phyloP scores from a whole-genome alignment of 2,113 vertebrate species.

The Salvator merianae region DNA sequence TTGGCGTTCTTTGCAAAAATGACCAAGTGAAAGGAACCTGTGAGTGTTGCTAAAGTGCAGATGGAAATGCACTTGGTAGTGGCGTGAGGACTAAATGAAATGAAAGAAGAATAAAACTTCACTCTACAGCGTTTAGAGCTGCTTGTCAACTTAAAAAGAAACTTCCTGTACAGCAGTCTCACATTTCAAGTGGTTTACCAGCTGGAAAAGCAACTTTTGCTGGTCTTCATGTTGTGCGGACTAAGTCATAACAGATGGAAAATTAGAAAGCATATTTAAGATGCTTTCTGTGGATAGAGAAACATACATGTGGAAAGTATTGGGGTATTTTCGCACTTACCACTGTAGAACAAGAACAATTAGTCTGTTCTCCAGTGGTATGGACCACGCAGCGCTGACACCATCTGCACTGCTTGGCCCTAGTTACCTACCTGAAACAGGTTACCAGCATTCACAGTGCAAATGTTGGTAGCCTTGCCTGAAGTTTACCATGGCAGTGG shows the following conservation, averaged over 20 bases:
- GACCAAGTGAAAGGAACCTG: slow-evolving; percentile 11
- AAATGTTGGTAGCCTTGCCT: too few species aligned
- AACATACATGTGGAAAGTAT: slow-evolving; percentile 52
- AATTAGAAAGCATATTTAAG: slow-evolving; percentile 65
- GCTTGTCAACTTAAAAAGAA: slow-evolving; percentile 48
- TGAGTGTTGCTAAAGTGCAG: slow-evolving; percentile 56
- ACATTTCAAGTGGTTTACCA: slow-evolving; percentile 56
- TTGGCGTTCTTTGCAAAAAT: not conserved
- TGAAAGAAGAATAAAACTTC: not conserved
- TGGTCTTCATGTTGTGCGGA: slow-evolving; percentile 51
- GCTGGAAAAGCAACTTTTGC: slow-evolving; percentile 65
- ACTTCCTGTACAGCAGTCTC: slow-evolving; percentile 40
- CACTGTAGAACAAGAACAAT: too few species aligned
- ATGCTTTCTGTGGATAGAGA: slow-evolving; percentile 38
- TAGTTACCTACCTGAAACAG: too few species aligned
- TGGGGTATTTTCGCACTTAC: too few species aligned
- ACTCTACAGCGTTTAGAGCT: slow-evolving; percentile 34
- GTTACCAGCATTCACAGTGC: too few species aligned
- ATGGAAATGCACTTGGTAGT: slow-evolving; percentile 41
- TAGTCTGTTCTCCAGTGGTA: too few species aligned
- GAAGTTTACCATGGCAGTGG: too few species aligned
- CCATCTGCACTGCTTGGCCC: too few species aligned
- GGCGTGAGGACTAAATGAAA: slow-evolving; percentile 35
- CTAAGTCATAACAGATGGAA: slow-evolving; percentile 64
- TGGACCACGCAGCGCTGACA: too few species aligned